Conservation (phyloP, 2,888 invertebrate species). For the Volucella inanis region DNA sequence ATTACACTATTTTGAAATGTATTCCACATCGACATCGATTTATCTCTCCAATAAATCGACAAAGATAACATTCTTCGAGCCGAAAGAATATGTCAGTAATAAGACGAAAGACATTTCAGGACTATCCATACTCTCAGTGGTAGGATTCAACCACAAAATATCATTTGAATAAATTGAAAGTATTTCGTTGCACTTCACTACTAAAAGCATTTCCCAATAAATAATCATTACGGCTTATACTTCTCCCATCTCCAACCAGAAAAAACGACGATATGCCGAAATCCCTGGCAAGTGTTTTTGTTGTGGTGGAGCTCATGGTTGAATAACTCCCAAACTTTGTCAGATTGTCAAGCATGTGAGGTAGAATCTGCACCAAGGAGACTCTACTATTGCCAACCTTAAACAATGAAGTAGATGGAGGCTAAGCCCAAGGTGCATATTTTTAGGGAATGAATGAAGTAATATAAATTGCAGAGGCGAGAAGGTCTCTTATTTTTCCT, state of each 20-base stretch:
- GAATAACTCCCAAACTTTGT: conserved; percentile 6
- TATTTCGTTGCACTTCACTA: conserved; percentile 60
- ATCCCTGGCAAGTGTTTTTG: neutral
- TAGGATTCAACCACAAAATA: conserved; percentile 60
- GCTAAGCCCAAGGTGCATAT: conserved; percentile 65
- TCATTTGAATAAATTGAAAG: conserved; percentile 72
- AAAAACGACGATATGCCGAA: conserved; percentile 19
- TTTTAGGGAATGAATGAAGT: conserved; percentile 46
- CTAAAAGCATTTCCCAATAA: conserved; percentile 72
- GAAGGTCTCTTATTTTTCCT: conserved; percentile 22
- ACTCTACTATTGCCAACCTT: conserved; percentile 7
- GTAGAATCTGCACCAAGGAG: conserved; percentile 20
- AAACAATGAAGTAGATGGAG: conserved; percentile 36
- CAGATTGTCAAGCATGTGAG: conserved; percentile 45
- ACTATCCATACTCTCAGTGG: conserved; percentile 20
- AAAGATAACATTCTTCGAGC: neutral
- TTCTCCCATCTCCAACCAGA: neutral
- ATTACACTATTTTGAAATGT: too few species aligned
- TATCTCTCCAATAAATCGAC: neutral
- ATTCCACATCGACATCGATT: neutral
- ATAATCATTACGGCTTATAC: conserved; percentile 64
- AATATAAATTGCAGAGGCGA: conserved; percentile 63
- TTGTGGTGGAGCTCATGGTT: neutral
- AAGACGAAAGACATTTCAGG: conserved; percentile 1
- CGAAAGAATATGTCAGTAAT: neutral